Base-by-base conservation (phyloP, 2,113 vertebrate species). In the Sialia sialis region DNA sequence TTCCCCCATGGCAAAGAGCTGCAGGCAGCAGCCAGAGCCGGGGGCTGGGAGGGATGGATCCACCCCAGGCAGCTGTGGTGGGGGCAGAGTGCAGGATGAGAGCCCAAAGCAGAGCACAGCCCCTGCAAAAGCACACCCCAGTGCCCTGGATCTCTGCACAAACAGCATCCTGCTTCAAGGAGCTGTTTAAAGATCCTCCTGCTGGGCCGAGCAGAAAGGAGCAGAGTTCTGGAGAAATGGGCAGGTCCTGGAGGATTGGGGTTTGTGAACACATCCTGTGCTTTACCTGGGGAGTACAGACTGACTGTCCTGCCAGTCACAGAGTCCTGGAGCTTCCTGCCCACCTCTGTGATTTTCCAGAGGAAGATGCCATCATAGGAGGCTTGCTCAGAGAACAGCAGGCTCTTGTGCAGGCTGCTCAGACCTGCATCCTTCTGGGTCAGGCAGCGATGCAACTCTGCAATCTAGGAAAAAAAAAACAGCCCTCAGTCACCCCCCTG, bases 251-350 rank as follows among this genome's bases (percentile, higher is more conserved):
- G 27, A 51, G 69, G 76, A 6, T 1, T n/a, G 9, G 48, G 32
- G 5, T 29, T 41, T 72, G 54, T 76, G 68, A 13, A 26, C 2
- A 1, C 7, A 5, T 16, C 13, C 1, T 0, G 23, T n/a, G 19
- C 29, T 29, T 88, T 96, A 99, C 98, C 98, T 97, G 98, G 98
- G 5, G 98, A 99, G 74, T 98, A 98, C 67, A 98, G 95, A 84
- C 97, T 98, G 89, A 95, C 80, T 13, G 94, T 94, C 70, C 97
- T 97, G 85, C 98, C 98, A 5, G 95, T 96, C 67, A 97, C 97
- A 1, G 98, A 98, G 58, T 99, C 98, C 1, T 97, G 98, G 32
- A 98, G 96, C 79, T 98, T 98, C 92, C 97, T 97, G 79, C 93
- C 97, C 9, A 99, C 94, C 0, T 98, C 98, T 9, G 97, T 97